Evolutionary conservation across 2,797 vertebrate genomes (phyloP).

Genomic region (Danio albolineatus): DNA sequence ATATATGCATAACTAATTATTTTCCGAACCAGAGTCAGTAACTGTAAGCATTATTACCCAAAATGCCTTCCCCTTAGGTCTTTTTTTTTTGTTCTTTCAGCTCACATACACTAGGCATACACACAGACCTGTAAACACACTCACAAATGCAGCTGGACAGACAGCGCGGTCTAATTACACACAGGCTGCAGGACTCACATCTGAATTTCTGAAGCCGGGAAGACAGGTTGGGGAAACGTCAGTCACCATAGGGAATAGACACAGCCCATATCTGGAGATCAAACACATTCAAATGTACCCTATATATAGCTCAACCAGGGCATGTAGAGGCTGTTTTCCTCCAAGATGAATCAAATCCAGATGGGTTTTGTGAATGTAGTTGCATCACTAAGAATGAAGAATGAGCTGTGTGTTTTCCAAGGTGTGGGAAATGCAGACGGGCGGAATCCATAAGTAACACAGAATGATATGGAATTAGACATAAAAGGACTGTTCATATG

Average conservation of each 20-base stretch:
- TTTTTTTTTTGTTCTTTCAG: not conserved
- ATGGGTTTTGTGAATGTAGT: slow-evolving; percentile 37
- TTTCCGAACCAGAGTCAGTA: too few species aligned
- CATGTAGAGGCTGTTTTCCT: slow-evolving; percentile 30
- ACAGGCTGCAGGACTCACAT: not conserved
- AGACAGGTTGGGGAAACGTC: slow-evolving; percentile 25
- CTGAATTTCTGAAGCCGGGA: slow-evolving; percentile 32
- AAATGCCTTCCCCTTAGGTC: not conserved
- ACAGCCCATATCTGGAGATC: slow-evolving; percentile 51
- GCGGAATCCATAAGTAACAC: too few species aligned
- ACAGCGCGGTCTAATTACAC: slow-evolving; percentile 37
- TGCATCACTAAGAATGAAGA: not conserved
- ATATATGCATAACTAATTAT: too few species aligned
- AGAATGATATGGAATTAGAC: too few species aligned
- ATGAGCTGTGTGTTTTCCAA: not conserved
- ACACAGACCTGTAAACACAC: slow-evolving; percentile 14
- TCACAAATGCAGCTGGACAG: slow-evolving; percentile 22
- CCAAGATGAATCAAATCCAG: slow-evolving; percentile 22
- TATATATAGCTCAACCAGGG: slow-evolving; percentile 56
- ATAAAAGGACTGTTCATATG: too few species aligned
- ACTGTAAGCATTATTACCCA: not conserved
- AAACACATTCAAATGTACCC: slow-evolving; percentile 52
- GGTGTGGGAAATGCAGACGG: not conserved
- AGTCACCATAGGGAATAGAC: slow-evolving; percentile 49
- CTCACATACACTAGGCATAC: slow-evolving; percentile 5